A percentile compares a stretch with the other conserved stretches of the same genome.
Conservation (phyloP, 2,888 invertebrate species). For the Euspilapteryx auroguttella region DNA sequence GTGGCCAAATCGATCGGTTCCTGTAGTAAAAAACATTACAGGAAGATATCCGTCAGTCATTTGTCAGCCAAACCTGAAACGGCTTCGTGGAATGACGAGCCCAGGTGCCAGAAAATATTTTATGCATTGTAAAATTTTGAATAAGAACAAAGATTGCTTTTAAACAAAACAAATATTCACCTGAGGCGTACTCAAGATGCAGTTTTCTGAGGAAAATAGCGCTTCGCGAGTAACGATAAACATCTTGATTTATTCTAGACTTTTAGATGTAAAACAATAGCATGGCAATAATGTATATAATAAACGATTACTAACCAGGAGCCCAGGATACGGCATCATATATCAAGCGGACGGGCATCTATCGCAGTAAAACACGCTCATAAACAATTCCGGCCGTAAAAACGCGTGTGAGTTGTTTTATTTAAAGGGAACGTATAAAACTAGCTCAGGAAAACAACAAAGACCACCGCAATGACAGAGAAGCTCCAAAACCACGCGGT, state of each 20-base stretch:
- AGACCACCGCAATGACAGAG: constrained; percentile 45
- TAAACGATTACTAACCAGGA: too few relatives aligned
- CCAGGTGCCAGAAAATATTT: constrained; percentile 18
- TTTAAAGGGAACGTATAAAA: constrained; percentile 42
- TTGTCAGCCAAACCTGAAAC: too few relatives aligned
- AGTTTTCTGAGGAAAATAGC: too few relatives aligned
- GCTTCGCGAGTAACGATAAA: too few relatives aligned
- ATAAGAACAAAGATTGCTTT: constrained; percentile 13
- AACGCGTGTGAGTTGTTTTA: constrained; percentile 27
- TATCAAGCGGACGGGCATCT: constrained; percentile 18
- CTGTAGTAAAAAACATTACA: constrained; percentile 16
- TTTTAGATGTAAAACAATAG: not conserved
- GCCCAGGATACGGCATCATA: too few relatives aligned
- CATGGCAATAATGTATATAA: too few relatives aligned
- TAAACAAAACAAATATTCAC: too few relatives aligned
- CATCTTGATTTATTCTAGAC: too few relatives aligned
- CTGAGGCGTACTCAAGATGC: too few relatives aligned
- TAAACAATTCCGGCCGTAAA: constrained; percentile 25
- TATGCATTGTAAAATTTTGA: constrained; percentile 12
- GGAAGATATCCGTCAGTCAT: constrained; percentile 48
- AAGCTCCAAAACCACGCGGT: constrained; percentile 33
- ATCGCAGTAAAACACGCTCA: constrained; percentile 18
- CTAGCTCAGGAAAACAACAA: constrained; percentile 35
- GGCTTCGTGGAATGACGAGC: too few relatives aligned
- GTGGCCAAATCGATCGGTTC: not conserved